A percentile compares a stretch with the other conserved stretches of the same genome.
Evolutionary conservation across 2,113 vertebrate genomes (phyloP).

Genomic region (Poeciliopsis retropinna): DNA sequence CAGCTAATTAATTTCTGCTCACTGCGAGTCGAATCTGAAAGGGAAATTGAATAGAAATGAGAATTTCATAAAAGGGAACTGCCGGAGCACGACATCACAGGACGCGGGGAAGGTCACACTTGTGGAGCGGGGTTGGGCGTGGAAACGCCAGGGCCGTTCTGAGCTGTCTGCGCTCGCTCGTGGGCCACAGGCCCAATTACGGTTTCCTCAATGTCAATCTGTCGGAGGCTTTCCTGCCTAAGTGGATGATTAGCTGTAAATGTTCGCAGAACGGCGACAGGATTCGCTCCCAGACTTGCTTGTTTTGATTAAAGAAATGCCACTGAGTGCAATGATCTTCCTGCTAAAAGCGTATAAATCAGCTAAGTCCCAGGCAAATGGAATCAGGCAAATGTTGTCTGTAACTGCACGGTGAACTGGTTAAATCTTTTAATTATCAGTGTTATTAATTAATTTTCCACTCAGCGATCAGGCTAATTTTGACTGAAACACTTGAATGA

Average conservation of each 20-base stretch:
- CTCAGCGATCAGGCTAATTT: neutral
- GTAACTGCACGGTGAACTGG: neutral
- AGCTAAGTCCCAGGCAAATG: neutral
- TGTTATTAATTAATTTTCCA: neutral
- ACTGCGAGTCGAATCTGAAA: conserved; percentile 60
- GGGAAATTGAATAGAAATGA: conserved; percentile 52
- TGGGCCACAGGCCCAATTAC: neutral
- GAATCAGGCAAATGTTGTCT: neutral
- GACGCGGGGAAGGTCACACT: conserved; percentile 52
- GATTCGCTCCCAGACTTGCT: neutral
- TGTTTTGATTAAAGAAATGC: neutral
- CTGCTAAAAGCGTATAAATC: neutral
- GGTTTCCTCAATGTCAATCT: neutral
- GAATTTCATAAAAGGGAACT: conserved; percentile 54
- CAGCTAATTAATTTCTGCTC: conserved; percentile 73
- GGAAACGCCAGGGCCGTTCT: conserved; percentile 16
- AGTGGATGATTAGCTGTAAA: conserved; percentile 2
- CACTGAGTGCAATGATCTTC: neutral
- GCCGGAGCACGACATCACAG: conserved; percentile 2
- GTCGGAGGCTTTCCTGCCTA: neutral
- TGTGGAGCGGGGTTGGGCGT: conserved; percentile 21
- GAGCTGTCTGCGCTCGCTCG: neutral
- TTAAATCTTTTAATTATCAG: neutral
- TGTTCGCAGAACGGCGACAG: neutral
- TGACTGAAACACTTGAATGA: neutral